These are phyloP conservation scores for Sipha maydis DNA, from an alignment of 2,888 invertebrate genomes.

Conservation along the genomic window DNA sequence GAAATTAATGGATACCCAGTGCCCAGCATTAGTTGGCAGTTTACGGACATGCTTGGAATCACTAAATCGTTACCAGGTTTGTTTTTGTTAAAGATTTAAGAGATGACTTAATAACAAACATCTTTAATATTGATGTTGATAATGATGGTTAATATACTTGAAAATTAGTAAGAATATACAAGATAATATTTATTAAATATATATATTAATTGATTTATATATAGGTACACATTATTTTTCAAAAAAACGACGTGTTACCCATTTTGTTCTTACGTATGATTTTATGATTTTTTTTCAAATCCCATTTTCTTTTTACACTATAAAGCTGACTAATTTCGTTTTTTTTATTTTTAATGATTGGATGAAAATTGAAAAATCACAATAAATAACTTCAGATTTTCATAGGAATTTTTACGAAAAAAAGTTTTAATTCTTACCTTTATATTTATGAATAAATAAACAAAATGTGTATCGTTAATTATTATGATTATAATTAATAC, in stretches of 20 bases:
- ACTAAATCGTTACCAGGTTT: constrained; percentile 36
- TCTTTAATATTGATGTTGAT: no score
- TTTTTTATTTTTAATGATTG: no score
- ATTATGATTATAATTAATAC: no score
- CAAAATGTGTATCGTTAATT: no score
- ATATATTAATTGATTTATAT: no score
- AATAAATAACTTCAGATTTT: background rate
- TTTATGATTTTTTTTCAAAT: background rate
- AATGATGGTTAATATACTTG: no score
- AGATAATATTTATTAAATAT: no score
- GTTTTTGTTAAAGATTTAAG: background rate
- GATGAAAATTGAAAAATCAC: background rate
- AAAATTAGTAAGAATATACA: no score
- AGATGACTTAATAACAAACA: no score
- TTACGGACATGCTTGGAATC: background rate
- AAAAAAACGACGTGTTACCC: background rate
- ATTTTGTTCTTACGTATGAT: background rate
- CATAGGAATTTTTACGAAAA: background rate
- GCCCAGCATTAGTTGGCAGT: constrained; percentile 45
- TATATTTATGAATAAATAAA: no score
- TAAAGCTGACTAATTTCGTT: background rate
- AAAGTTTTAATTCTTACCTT: no score
- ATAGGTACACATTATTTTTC: no score
- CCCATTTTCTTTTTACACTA: background rate
- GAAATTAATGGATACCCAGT: constrained; percentile 49